These are phyloP conservation scores for Poeciliopsis occidentalis DNA, from an alignment of 2,113 vertebrate genomes.

Conservation along the genomic window DNA sequence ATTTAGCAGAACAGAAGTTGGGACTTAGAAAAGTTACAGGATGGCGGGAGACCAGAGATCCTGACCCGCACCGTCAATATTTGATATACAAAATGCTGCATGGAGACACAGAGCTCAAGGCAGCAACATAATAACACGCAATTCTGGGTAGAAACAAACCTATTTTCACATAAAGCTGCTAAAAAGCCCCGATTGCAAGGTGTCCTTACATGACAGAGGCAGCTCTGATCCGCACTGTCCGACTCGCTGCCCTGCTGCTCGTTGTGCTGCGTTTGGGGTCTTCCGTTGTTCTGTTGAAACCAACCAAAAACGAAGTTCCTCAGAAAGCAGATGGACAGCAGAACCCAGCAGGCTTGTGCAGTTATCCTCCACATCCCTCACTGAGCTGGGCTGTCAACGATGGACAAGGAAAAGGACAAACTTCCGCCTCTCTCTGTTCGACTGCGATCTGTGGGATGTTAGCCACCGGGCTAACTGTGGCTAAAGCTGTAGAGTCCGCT, in stretches of 20 bases:
- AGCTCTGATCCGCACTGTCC: constrained; percentile 74
- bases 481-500: not conserved
- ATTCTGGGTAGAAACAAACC: rapidly evolving
- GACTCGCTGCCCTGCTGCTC: constrained; percentile 7
- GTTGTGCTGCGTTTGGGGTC: constrained; percentile 44
- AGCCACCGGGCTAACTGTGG: constrained; percentile 42
- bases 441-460: not conserved
- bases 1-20: too few species aligned
- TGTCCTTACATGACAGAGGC: constrained; percentile 80
- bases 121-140: too few species aligned
- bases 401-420: not conserved
- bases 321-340: constrained; percentile 64
- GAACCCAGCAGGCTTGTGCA: constrained; percentile 17
- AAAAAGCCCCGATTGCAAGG: rapidly evolving
- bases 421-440: not conserved
- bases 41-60: too few species aligned
- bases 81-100: too few species aligned
- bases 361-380: constrained; percentile 67
- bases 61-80: too few species aligned
- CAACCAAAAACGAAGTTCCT: constrained; percentile 69
- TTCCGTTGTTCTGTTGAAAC: constrained; percentile 63
- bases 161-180: not conserved
- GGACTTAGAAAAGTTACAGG: too few species aligned
- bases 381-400: not conserved
- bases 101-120: too few species aligned